Percentiles rank a stretch among this genome's conserved stretches.
These are phyloP conservation scores for Phasia obesa DNA, from an alignment of 2,888 invertebrate genomes.

Conservation along the genomic window DNA sequence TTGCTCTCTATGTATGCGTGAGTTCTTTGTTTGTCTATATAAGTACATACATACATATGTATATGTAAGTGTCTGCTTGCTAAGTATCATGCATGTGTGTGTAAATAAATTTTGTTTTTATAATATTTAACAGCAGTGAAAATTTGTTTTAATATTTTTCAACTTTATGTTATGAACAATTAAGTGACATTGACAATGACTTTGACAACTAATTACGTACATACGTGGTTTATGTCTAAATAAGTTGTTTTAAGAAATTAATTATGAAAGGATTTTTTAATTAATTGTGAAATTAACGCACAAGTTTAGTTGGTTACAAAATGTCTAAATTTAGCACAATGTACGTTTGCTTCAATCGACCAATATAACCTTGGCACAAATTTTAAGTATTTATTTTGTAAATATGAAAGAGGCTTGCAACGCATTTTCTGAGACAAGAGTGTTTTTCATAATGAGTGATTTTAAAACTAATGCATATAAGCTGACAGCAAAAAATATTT, in stretches of 20 bases:
- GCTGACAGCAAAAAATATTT: too few relatives aligned
- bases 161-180: constrained; percentile 20
- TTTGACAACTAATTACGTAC: constrained; percentile 48
- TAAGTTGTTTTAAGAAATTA: constrained; percentile 24
- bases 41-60: not conserved
- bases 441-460: too few relatives aligned
- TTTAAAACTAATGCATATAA: too few relatives aligned
- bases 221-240: constrained; percentile 3
- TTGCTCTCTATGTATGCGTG: constrained; percentile 7
- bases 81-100: constrained; percentile 22
- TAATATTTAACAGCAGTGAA: constrained; percentile 29
- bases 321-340: too few relatives aligned
- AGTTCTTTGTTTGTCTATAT: too few relatives aligned
- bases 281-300: not conserved
- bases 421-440: too few relatives aligned
- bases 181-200: constrained; percentile 60
- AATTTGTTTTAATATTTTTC: not conserved
- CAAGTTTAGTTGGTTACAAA: not conserved
- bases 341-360: too few relatives aligned
- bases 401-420: too few relatives aligned
- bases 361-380: too few relatives aligned
- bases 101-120: constrained; percentile 36
- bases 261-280: constrained; percentile 10
- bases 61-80: not conserved
- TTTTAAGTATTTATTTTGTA: too few relatives aligned